phyloP scores from a whole-genome alignment of 2,888 invertebrate genomes.

The Autographa pulchrina region DNA sequence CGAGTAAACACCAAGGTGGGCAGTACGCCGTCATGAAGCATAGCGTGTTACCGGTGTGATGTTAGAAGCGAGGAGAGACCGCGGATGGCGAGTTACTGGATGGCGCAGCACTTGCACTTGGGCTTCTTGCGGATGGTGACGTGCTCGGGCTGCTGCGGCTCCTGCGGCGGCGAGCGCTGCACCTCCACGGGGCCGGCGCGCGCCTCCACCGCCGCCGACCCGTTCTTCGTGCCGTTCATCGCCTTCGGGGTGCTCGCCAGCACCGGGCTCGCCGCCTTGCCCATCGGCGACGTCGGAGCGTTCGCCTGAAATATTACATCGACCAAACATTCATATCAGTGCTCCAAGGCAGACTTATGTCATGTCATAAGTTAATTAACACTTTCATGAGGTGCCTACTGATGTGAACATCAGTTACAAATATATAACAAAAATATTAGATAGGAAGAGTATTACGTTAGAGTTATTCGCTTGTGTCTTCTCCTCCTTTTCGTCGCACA shows the following conservation, averaged over 20 bases:
- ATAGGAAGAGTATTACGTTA: conserved; percentile 70
- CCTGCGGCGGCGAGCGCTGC: conserved; percentile 93
- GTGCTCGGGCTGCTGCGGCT: conserved; percentile 96
- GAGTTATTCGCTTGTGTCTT: conserved; percentile 80
- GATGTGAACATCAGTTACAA: too few relatives aligned
- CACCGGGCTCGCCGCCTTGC: conserved; percentile 75
- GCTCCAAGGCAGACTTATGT: too few relatives aligned
- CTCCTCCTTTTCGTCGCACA: conserved; percentile 85
- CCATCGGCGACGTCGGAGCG: conserved; percentile 80
- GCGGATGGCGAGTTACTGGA: conserved; percentile 91
- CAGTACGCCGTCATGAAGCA: conserved; percentile 66
- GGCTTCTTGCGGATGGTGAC: conserved; percentile 98
- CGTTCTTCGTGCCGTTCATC: conserved; percentile 87
- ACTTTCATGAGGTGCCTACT: too few relatives aligned
- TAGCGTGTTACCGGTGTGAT: conserved; percentile 74
- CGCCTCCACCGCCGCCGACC: conserved; percentile 74
- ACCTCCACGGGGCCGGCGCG: conserved; percentile 91
- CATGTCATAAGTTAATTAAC: too few relatives aligned
- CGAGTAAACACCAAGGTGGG: conserved; percentile 77
- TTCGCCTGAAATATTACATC: conserved; percentile 69
- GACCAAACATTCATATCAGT: too few relatives aligned
- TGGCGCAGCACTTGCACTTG: conserved; percentile 98
- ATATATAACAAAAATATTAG: not conserved
- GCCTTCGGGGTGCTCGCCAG: conserved; percentile 79
- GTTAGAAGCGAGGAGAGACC: conserved; percentile 35